Evolutionary conservation across 1,140 invertebrate genomes (phyloP), one percentile per base, ranked within the genome.

Genomic region (Caenorhabditis tropicalis): DNA sequence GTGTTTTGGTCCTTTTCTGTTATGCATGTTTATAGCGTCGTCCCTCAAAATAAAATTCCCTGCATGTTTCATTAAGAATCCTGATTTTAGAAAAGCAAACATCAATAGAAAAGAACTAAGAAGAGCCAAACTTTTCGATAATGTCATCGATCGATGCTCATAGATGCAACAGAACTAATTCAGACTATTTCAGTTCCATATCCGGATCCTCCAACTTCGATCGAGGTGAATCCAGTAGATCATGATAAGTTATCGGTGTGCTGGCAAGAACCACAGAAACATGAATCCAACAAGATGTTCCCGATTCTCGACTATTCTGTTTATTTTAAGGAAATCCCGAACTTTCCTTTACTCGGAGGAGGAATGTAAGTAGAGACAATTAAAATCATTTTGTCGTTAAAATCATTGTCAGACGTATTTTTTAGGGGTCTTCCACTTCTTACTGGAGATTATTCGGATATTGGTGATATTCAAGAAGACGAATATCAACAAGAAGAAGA

Each of bases 211-310:
- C 86, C 86, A 7, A 46, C 48, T 7, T 24, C 53, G 15, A 65
- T 87, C n/a, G 48, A 81, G 53, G 86, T 87, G 12, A 87, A 84
- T 48, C 86, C 86, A n/a, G 80, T 86, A 5, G 86, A 87, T 19
- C 60, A 82, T 19, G 84, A 85, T 39, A 85, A 85, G 29, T 31
- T 85, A 21, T 51, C 53, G 7, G 84, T 85, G 19, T 87, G 86
- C 39, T 87, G 86, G 86, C 51, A 85, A 49, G 65, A 84, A 46
- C 86, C 86, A 9, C 19, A 15, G 15, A 48, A 70, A 6, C 81
- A 82, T 15, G 39, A 79, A 27, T 60, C 48, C 1, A 86, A 86
- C 39, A 56, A 80, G 48, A 70, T 88, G 36, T 85, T 85, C 56
- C 79, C 83, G 16, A 79, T 87, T 29, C 48, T 79, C 49, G 58